Evolutionary conservation across 2,113 vertebrate species (phyloP).

Genomic region (Percina caprodes): DNA sequence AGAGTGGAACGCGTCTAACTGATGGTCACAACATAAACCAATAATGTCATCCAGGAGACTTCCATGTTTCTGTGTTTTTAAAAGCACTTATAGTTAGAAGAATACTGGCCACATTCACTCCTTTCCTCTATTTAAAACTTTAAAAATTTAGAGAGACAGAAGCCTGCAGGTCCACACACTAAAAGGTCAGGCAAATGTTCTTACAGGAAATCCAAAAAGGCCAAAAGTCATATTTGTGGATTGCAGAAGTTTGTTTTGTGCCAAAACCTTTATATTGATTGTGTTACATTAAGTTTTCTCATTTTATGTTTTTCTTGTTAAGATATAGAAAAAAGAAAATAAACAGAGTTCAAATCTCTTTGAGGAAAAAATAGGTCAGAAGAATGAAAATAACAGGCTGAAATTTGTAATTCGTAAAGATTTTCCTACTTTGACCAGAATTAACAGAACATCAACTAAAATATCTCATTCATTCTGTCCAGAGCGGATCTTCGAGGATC

Average conservation of each 20-base stretch:
- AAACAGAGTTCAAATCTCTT: not conserved
- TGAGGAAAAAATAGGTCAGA: not conserved
- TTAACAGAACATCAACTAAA: not conserved
- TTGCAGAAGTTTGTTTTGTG: not conserved
- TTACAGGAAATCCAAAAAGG: not conserved
- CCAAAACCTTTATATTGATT: not conserved
- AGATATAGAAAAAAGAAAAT: not conserved
- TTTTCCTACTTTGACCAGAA: not conserved
- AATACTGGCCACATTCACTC: not conserved
- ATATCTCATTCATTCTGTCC: not conserved
- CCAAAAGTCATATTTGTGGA: not conserved
- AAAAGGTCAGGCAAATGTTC: too few relatives aligned
- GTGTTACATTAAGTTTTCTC: not conserved
- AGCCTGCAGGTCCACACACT: not conserved
- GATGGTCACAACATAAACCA: not conserved
- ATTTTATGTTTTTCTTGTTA: not conserved
- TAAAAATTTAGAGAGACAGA: not conserved
- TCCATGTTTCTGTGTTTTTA: too few relatives aligned
- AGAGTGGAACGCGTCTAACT: too few relatives aligned
- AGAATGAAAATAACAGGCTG: not conserved
- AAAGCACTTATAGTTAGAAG: not conserved
- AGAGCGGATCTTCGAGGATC: constrained; percentile 98
- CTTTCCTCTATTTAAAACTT: not conserved
- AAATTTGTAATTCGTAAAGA: not conserved
- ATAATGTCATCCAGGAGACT: not conserved